Conservation (phyloP, 2,797 vertebrate genomes). For the Phrynocephalus forsythii region DNA sequence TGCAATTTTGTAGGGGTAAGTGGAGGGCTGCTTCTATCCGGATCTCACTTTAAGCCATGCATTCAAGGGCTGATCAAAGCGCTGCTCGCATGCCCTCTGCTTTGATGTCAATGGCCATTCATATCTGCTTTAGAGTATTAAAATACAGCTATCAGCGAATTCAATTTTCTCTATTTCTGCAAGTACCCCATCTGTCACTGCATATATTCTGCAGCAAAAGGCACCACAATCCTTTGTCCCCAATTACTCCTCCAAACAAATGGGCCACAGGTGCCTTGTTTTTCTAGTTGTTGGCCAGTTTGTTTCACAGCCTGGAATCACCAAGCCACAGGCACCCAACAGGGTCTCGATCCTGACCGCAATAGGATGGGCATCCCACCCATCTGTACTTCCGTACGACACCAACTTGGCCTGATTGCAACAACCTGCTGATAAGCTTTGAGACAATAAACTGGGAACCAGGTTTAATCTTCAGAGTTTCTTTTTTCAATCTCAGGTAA, state of each 20-base stretch:
- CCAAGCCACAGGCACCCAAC: background rate
- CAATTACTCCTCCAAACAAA: background rate
- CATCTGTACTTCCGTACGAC: background rate
- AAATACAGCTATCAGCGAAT: background rate
- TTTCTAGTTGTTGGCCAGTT: constrained; percentile 5
- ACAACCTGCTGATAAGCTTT: constrained; percentile 1
- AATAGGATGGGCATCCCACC: background rate
- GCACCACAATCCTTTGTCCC: background rate
- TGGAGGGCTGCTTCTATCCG: background rate
- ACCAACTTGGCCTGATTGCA: background rate
- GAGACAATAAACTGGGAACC: background rate
- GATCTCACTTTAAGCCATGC: background rate
- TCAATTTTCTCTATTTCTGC: background rate
- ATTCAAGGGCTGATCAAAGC: background rate
- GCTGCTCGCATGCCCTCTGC: background rate
- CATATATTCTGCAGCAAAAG: background rate
- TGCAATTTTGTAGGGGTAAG: background rate
- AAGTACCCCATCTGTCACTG: background rate
- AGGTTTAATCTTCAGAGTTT: background rate
- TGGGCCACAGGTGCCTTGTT: background rate
- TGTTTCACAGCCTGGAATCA: background rate
- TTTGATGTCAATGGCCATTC: background rate
- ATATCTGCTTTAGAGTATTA: background rate
- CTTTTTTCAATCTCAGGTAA: too few species aligned
- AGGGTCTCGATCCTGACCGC: background rate